These are phyloP conservation scores for Machimus rusticus DNA, from an alignment of 2,888 invertebrate genomes.

Conservation along the genomic window DNA sequence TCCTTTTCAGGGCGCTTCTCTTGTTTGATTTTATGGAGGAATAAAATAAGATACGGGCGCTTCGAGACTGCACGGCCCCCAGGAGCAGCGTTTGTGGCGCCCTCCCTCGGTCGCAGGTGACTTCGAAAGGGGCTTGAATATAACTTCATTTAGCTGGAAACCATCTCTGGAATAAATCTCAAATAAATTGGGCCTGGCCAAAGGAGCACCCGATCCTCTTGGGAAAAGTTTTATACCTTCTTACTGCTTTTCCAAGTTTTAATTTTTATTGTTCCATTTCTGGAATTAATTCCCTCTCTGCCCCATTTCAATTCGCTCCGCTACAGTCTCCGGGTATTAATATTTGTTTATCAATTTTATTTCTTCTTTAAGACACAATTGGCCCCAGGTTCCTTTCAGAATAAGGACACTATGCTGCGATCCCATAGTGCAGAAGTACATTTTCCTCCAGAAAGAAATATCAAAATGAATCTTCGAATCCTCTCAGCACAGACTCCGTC, in stretches of 20 bases:
- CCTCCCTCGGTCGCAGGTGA: not conserved
- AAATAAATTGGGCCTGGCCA: not conserved
- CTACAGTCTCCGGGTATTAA: not conserved
- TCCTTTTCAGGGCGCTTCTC: not conserved
- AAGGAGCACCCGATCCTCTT: not conserved
- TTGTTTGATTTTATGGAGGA: conserved; percentile 24
- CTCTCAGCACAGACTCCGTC: not conserved
- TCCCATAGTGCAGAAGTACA: not conserved
- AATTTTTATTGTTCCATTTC: not conserved
- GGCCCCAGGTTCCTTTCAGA: not conserved
- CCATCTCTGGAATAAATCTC: not conserved
- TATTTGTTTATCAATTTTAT: not conserved
- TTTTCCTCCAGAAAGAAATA: not conserved
- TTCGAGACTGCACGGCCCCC: not conserved
- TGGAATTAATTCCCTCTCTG: not conserved
- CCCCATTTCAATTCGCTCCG: not conserved
- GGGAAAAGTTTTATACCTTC: not conserved
- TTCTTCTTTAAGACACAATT: not conserved
- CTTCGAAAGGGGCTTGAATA: not conserved
- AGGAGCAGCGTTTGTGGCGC: not conserved
- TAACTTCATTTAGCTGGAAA: not conserved
- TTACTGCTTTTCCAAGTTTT: not conserved
- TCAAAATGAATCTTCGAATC: not conserved
- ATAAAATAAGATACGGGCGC: conserved; percentile 19
- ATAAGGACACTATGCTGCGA: not conserved